Evolutionary conservation across 2,797 vertebrate species (phyloP).

Genomic region (Steatocranus sp.): DNA sequence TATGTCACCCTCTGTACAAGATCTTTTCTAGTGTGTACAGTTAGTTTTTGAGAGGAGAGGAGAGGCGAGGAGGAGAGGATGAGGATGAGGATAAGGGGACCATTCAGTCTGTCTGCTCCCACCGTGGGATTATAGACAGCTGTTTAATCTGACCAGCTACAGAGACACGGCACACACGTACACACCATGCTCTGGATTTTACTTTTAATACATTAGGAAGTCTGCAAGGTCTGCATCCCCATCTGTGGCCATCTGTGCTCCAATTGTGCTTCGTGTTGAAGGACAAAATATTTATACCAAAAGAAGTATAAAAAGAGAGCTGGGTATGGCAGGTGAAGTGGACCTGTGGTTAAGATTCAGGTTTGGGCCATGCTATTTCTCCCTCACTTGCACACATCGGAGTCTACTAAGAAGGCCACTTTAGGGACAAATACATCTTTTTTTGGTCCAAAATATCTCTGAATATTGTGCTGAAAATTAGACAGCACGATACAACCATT

Average conservation of each 20-base stretch:
- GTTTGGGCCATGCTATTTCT: background rate
- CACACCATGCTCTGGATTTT: constrained; percentile 63
- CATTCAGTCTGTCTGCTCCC: constrained; percentile 51
- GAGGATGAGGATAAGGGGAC: constrained; percentile 14
- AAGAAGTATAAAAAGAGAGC: constrained; percentile 4
- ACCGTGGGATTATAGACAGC: constrained; percentile 76
- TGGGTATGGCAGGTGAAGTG: constrained; percentile 9
- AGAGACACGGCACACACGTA: constrained; percentile 59
- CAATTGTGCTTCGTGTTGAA: constrained; percentile 54
- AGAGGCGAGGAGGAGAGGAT: background rate
- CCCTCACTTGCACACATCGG: background rate
- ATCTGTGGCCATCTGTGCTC: constrained; percentile 76
- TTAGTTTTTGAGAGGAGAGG: background rate
- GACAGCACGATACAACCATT: background rate
- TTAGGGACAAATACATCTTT: constrained; percentile 43
- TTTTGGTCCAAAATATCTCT: constrained; percentile 16
- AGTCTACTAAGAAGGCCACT: constrained; percentile 28
- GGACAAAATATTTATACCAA: constrained; percentile 44
- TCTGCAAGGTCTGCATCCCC: constrained; percentile 62
- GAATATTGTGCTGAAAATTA: constrained; percentile 18
- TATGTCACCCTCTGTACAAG: background rate
- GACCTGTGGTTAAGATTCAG: constrained; percentile 11
- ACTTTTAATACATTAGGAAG: constrained; percentile 79
- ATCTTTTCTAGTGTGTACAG: background rate
- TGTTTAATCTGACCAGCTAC: constrained; percentile 81